Conservation (phyloP, 1,140 invertebrate species). For the Drosophila insularis region DNA sequence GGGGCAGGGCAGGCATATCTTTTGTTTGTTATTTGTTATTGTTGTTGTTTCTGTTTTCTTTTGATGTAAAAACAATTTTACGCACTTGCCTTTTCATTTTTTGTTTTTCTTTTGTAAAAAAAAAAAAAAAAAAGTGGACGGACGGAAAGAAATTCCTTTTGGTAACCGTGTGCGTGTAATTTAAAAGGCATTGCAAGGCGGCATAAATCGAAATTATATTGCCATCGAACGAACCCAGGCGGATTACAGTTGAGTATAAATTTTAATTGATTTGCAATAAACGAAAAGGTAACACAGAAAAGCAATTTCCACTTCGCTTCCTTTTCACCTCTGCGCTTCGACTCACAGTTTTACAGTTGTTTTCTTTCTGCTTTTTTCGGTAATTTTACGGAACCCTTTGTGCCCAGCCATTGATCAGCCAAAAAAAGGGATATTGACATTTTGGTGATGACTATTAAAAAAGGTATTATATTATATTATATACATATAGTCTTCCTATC, state of each 20-base stretch:
- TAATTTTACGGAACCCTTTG: neutral
- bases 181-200: constrained; percentile 51
- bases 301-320: constrained; percentile 39
- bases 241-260: constrained; percentile 44
- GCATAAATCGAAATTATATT: constrained; percentile 63
- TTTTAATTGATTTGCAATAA: constrained; percentile 72
- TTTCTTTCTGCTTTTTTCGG: constrained; percentile 1
- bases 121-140: constrained; percentile 18
- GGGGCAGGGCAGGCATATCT: neutral
- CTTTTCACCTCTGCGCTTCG: neutral
- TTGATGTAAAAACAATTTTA: constrained; percentile 56
- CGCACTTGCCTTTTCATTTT: constrained; percentile 16
- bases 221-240: constrained; percentile 11
- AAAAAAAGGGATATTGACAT: no score
- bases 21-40: no score
- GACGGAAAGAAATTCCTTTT: constrained; percentile 11
- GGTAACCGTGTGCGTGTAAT: constrained; percentile 30
- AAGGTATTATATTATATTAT: no score
- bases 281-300: constrained; percentile 32
- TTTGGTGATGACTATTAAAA: no score
- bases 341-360: constrained; percentile 11
- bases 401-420: neutral
- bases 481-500: no score
- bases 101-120: no score
- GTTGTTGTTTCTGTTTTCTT: constrained; percentile 5